Base-by-base conservation (phyloP, 2,113 vertebrate genomes). In the Malaclemys terrapin region DNA sequence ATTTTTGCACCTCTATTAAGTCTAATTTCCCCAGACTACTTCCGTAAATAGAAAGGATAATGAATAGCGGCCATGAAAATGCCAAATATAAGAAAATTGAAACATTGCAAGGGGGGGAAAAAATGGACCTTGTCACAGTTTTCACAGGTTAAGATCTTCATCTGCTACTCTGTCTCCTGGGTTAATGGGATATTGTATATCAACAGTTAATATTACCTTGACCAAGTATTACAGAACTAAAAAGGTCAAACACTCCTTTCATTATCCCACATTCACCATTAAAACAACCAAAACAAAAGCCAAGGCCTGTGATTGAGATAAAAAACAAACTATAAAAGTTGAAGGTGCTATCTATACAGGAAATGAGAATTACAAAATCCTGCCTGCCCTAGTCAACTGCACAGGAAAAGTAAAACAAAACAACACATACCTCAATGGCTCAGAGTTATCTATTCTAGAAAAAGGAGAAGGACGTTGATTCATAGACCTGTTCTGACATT, bases 1-100 rank as follows among this genome's bases (percentile, higher is more conserved):
- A 89, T 86, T 89, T 94, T 89, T 89, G 84, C 62, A 91, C 89
- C 72, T 57, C 62, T 94, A 89, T 91, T 89, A 95, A 92, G 84
- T 88, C 95, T 96, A 93, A 97, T 97, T 97, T 97, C 96, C 94
- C 95, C 89, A 96, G 96, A 95, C 94, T 95, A 93, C 92, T 96
- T 96, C 92, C 80, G 91, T 86, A 96, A 96, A 81, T 53, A 38
- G 84, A 96, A 93, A 93, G 65, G 47, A 59, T 3, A 96, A 96
- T 59, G 94, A 96, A 93, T 93, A 38, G 89, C 79, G 84, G 91
- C 94, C 89, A 52, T 49, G 87, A 80, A 96, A 97, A 86, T 78
- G 78, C 84, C 95, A 29, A 10, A 80, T 84, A n/a, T 5, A 94
- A 84, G 87, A 87, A 96, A 27, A 0, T 38, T 72, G 84, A 96